Base-by-base conservation (phyloP, 2,888 invertebrate genomes). In the Dasysyrphus tricinctus region DNA sequence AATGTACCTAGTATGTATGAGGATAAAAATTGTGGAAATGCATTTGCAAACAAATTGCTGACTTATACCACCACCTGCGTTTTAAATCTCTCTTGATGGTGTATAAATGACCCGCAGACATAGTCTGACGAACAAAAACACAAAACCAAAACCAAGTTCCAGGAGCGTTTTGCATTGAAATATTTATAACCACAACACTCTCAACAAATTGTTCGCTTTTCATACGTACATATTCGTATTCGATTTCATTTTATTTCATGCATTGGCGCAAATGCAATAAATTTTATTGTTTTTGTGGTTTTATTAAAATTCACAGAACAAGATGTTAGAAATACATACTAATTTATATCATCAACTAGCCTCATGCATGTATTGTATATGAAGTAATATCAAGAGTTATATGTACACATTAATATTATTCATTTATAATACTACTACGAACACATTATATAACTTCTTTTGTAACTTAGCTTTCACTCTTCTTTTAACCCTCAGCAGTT, bases 11-110 rank as follows among this genome's bases (percentile, higher is more conserved):
- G 1, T 24, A 24, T 24, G 24, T 24, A 24, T 34, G 49, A 12
- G 39, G 39, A 29, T 69, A 29, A 44, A 32, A 24, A 19, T 42
- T 75, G 75, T 76, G 54, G 76, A 75, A 70, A 84, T 85, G 81
- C 59, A 81, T 81, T 85, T 81, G 69, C 74, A 70, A n/a, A 69
- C 81, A 81, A 85, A 78, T 81, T 77, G 51, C 85, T 69, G 67
- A 61, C 76, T 77, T 69, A n/a, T 42, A 24, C 61, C 39, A 67
- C 76, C 84, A 85, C 80, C 80, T 80, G 84, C 73, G 73, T 65
- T 51, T 57, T 44, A 49, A 34, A 67, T 24, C 24, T 39, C 16
- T 65, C 61, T 9, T 59, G 7, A 47, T 61, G 37, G 59, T 24
- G 9, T 24, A 24, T 67, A 76, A 83, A 75, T 63, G 73, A 73